Evolutionary conservation across 2,797 vertebrate species (phyloP).

Genomic region (Heliangelus exortis): DNA sequence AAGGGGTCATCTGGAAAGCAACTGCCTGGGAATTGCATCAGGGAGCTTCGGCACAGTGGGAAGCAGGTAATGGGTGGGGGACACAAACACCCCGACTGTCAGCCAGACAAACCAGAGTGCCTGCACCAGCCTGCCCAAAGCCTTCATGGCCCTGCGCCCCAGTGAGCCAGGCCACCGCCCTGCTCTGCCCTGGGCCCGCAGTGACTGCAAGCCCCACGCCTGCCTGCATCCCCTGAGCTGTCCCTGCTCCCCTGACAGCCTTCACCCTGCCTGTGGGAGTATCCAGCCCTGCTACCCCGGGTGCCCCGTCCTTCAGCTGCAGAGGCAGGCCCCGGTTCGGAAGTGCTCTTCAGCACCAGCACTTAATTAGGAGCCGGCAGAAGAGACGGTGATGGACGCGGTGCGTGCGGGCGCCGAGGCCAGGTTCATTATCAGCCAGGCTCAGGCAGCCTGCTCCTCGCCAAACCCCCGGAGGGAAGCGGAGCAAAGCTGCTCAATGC

Average conservation of each 20-base stretch:
- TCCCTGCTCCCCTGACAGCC: not conserved
- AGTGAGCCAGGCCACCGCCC: not conserved
- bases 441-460: not conserved
- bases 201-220: not conserved
- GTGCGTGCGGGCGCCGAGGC: too few species aligned
- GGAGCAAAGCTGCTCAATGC: not conserved
- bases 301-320: too few species aligned
- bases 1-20: not conserved
- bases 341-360: not conserved
- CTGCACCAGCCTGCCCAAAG: not conserved
- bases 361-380: not conserved
- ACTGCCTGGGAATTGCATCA: not conserved
- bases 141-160: not conserved
- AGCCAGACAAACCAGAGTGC: not conserved
- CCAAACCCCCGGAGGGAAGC: not conserved
- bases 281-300: not conserved
- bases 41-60: not conserved
- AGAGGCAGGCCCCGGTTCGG: not conserved
- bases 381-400: not conserved
- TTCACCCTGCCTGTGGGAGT: too few species aligned
- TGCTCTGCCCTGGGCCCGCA: not conserved
- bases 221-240: not conserved
- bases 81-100: not conserved
- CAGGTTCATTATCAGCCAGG: fast-evolving
- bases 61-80: not conserved